A percentile compares a stretch with the other conserved stretches of the same genome.
Evolutionary conservation across 2,888 invertebrate species (phyloP).

Genomic region (Eupelmus urozonus): DNA sequence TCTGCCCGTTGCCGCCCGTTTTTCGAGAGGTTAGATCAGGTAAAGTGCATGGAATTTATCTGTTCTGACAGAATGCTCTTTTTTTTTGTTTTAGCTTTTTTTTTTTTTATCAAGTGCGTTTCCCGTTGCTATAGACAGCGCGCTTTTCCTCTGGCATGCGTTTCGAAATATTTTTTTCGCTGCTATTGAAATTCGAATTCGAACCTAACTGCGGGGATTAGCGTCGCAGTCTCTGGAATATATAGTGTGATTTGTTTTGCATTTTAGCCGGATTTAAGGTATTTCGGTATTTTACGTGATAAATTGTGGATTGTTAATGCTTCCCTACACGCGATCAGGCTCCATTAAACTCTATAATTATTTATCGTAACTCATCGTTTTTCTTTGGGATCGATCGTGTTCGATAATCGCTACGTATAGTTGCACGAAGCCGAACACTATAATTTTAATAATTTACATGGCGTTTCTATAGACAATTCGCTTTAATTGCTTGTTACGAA

Average conservation of each 20-base stretch:
- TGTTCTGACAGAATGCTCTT: neutral
- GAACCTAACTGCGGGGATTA: neutral
- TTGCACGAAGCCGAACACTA: neutral
- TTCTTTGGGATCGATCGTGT: neutral
- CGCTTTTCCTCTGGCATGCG: neutral
- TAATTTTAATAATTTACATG: neutral
- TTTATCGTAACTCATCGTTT: neutral
- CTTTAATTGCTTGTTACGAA: too few species aligned
- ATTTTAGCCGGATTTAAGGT: neutral
- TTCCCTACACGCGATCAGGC: neutral
- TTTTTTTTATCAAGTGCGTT: too few species aligned
- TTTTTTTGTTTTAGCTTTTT: neutral
- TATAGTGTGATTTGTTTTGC: neutral
- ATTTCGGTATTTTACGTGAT: neutral
- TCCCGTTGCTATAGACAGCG: neutral
- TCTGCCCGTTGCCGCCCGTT: neutral
- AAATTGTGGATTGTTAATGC: neutral
- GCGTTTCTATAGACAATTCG: too few species aligned
- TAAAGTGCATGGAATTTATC: conserved; percentile 4
- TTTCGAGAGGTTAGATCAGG: neutral
- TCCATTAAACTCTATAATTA: neutral
- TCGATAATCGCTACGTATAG: neutral
- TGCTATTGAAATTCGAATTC: neutral
- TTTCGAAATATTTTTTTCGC: neutral
- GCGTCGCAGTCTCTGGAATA: neutral